Evolutionary conservation across 2,888 invertebrate genomes (phyloP).

Genomic region (Tenthredo livida): DNA sequence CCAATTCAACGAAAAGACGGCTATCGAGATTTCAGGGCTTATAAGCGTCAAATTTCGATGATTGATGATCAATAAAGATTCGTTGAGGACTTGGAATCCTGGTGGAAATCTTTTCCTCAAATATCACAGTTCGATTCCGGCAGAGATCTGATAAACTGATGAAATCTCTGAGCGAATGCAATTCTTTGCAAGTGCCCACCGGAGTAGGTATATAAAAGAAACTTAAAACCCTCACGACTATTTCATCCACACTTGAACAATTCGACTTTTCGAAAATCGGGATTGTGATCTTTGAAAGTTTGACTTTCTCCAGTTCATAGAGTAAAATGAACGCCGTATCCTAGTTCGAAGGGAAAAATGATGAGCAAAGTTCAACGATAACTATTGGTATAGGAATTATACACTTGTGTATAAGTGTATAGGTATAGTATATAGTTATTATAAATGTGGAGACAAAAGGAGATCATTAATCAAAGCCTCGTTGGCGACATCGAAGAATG

Average conservation of each 20-base stretch:
- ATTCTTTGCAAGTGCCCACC: background rate
- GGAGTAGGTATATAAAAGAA: background rate
- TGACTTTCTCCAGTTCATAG: background rate
- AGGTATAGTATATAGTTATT: conserved; percentile 47
- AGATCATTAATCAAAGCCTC: conserved; percentile 63
- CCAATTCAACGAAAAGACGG: conserved; percentile 45
- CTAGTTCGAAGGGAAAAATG: background rate
- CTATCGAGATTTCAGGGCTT: conserved; percentile 68
- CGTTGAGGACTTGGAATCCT: conserved; percentile 5
- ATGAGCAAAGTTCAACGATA: background rate
- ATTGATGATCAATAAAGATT: conserved; percentile 69
- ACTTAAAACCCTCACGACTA: background rate
- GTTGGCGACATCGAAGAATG: conserved; percentile 58
- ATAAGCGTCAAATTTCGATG: conserved; percentile 74
- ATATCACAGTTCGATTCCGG: background rate
- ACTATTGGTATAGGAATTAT: background rate
- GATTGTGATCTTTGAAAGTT: background rate
- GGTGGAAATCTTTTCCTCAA: background rate
- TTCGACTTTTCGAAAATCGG: background rate
- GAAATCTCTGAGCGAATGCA: background rate
- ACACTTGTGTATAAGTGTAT: background rate
- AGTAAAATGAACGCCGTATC: background rate
- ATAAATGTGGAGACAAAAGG: conserved; percentile 61
- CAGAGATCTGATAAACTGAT: background rate
- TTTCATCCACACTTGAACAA: background rate